Conservation (phyloP, 2,113 vertebrate species). For the Grus americana region DNA sequence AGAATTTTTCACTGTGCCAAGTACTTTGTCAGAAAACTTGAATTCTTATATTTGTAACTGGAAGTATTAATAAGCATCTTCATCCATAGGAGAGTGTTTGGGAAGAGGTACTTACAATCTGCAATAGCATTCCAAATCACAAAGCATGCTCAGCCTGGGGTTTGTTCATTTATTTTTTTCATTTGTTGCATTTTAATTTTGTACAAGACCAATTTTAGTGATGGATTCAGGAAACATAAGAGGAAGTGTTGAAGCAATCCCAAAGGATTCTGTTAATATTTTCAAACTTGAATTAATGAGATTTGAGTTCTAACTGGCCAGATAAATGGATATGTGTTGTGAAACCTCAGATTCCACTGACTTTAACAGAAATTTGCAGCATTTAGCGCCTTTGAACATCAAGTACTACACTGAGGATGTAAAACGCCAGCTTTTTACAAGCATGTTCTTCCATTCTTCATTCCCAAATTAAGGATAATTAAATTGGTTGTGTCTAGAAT, state of each 20-base stretch:
- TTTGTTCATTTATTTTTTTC: neutral
- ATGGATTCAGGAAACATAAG: neutral
- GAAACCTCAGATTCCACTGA: neutral
- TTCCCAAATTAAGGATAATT: conserved; percentile 33
- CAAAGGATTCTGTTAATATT: neutral
- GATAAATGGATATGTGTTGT: neutral
- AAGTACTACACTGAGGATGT: neutral
- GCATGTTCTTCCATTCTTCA: neutral
- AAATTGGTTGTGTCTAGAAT: neutral
- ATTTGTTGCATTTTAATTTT: neutral
- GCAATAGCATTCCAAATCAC: neutral
- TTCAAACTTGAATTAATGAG: neutral
- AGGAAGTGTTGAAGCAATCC: neutral
- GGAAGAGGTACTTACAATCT: neutral
- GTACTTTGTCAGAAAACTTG: neutral
- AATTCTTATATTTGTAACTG: neutral
- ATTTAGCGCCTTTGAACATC: neutral
- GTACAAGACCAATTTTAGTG: neutral
- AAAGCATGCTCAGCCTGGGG: neutral
- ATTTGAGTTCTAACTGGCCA: neutral
- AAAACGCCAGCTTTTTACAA: neutral
- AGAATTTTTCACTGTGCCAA: neutral
- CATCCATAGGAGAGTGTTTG: neutral
- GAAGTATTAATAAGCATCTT: neutral
- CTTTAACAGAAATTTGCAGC: neutral